These are phyloP conservation scores for Noctilio leporinus DNA, from an alignment of 2,113 vertebrate species.

Conservation along the genomic window DNA sequence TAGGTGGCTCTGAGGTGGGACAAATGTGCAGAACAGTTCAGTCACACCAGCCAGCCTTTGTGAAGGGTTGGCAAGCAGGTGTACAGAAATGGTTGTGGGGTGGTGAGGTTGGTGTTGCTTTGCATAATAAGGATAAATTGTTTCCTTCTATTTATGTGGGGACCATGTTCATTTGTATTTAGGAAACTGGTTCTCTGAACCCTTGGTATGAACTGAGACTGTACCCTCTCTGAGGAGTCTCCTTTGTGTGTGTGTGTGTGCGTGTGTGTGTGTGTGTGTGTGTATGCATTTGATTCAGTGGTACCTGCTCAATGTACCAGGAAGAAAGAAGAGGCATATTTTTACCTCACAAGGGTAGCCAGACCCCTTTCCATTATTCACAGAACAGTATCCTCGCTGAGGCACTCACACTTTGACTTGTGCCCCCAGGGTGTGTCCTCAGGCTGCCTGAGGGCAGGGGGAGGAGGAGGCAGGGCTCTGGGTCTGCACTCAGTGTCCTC, in stretches of 20 bases:
- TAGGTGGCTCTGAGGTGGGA: neutral
- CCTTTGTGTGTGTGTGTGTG: neutral
- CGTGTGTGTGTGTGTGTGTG: neutral
- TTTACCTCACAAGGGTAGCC: neutral
- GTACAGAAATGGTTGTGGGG: neutral
- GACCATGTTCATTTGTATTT: neutral
- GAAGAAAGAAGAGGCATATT: neutral
- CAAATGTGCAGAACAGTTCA: neutral
- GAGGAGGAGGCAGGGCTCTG: neutral
- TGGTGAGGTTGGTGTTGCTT: neutral
- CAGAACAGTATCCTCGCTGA: neutral
- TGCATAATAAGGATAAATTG: neutral
- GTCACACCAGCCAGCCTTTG: neutral
- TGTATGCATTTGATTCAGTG: neutral
- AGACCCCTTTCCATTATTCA: neutral
- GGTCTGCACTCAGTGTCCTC: neutral
- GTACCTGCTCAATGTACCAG: neutral
- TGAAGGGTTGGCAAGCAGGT: neutral
- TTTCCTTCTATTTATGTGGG: neutral
- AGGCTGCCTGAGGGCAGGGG: neutral
- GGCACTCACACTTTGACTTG: too few relatives aligned
- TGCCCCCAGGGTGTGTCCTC: neutral
- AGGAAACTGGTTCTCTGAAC: neutral
- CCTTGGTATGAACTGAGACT: neutral
- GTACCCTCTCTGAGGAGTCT: neutral